Percentiles rank a stretch among this genome's conserved stretches.
These are phyloP conservation scores for Merodon equestris DNA, from an alignment of 2,888 invertebrate species.

Conservation along the genomic window DNA sequence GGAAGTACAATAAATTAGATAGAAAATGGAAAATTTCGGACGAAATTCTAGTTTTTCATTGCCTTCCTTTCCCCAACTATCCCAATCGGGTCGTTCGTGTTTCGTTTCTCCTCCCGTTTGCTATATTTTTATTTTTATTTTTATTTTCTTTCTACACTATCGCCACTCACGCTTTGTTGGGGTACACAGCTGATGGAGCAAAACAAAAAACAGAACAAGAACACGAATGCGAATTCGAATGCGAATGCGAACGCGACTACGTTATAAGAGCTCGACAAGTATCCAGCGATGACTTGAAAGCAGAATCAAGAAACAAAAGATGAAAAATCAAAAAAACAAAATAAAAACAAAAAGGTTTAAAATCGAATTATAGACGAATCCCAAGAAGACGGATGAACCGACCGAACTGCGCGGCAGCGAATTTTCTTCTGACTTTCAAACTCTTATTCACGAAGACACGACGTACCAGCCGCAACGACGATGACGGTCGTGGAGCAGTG, in stretches of 20 bases:
- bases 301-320: no score
- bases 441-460: constrained; percentile 37
- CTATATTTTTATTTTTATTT: no score
- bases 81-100: constrained; percentile 28
- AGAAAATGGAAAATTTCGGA: constrained; percentile 2
- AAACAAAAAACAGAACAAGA: constrained; percentile 52
- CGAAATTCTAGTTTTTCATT: constrained; percentile 27
- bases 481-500: no score
- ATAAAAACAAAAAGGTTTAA: not conserved
- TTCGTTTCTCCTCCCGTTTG: no score
- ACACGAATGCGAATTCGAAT: constrained; percentile 46
- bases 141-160: constrained; percentile 5
- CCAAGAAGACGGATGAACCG: constrained; percentile 24
- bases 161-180: constrained; percentile 46
- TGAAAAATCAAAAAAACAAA: constrained; percentile 9
- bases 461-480: constrained; percentile 3
- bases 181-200: constrained; percentile 78
- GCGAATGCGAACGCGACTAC: no score
- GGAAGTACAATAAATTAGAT: not conserved
- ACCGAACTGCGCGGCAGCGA: constrained; percentile 65
- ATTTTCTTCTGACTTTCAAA: constrained; percentile 51
- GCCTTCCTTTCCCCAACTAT: no score
- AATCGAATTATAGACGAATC: no score
- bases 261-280: no score
- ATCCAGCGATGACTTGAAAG: no score